phyloP scores from a whole-genome alignment of 2,888 invertebrate genomes.

The Drosophila ustulata region DNA sequence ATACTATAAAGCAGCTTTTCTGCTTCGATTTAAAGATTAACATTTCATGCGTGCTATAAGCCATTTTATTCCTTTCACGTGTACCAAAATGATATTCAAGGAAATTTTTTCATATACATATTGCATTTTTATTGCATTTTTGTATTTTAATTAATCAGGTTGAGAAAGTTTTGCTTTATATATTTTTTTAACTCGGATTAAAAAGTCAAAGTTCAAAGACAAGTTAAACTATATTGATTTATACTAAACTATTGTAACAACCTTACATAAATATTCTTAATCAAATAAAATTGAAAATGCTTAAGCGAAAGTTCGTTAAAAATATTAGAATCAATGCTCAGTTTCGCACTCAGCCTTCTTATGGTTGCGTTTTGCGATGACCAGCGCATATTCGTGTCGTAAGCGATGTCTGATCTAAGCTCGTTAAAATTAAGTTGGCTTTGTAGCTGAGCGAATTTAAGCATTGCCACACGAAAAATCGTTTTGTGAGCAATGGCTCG shows the following conservation, averaged over 20 bases:
- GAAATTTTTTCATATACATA: slow-evolving; percentile 1
- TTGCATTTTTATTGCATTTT: neutral
- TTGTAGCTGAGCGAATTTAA: slow-evolving; percentile 17
- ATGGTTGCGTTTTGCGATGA: neutral
- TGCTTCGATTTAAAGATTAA: slow-evolving; percentile 39
- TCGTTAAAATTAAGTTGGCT: slow-evolving; percentile 41
- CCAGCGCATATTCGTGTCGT: slow-evolving; percentile 6
- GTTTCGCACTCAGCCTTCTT: slow-evolving; percentile 20
- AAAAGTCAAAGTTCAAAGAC: too few species aligned
- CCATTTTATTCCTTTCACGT: slow-evolving; percentile 14
- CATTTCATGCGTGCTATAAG: slow-evolving; percentile 33
- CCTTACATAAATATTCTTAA: too few species aligned
- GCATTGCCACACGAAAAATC: slow-evolving; percentile 26
- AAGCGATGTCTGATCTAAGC: slow-evolving; percentile 22
- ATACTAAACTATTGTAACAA: too few species aligned
- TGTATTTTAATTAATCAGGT: slow-evolving; percentile 2
- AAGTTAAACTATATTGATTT: neutral
- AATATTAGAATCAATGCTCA: slow-evolving; percentile 42
- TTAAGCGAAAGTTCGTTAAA: neutral
- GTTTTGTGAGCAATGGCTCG: slow-evolving; percentile 55
- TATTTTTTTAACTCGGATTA: too few species aligned
- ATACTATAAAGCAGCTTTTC: neutral
- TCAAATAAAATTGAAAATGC: neutral
- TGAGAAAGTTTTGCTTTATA: too few species aligned
- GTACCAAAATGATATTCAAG: slow-evolving; percentile 28